phyloP scores from a whole-genome alignment of 2,888 invertebrate genomes.

The Cephus rjabovi region DNA sequence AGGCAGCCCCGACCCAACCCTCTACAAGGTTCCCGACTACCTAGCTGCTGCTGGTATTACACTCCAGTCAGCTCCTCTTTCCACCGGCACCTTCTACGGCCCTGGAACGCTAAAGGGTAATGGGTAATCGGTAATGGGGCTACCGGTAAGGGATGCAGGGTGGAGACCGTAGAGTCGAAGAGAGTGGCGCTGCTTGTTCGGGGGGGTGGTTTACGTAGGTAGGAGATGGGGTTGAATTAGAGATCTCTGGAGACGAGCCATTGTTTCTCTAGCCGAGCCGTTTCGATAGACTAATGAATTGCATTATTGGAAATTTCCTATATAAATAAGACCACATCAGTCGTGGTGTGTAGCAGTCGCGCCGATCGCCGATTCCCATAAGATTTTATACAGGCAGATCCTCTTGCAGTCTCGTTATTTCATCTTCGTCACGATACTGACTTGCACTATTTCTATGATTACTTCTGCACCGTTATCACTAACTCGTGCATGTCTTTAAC shows the following conservation, averaged over 20 bases:
- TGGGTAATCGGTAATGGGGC: constrained; percentile 1
- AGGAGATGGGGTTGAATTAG: neutral
- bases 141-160: neutral
- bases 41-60: neutral
- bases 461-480: neutral
- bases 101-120: constrained; percentile 14
- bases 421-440: neutral
- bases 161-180: neutral
- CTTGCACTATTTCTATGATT: neutral
- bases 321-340: constrained; percentile 52
- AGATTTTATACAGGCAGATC: neutral
- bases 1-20: neutral
- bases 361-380: neutral
- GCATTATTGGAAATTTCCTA: constrained; percentile 52
- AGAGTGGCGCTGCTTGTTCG: neutral
- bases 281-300: constrained; percentile 47
- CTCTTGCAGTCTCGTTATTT: neutral
- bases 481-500: neutral
- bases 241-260: constrained; percentile 26
- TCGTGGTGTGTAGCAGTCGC: constrained; percentile 12
- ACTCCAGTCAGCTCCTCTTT: constrained; percentile 6
- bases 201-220: neutral
- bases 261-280: constrained; percentile 39
- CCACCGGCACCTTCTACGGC: neutral
- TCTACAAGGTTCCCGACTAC: neutral